Percentiles rank a stretch among this genome's conserved stretches.
phyloP scores from a whole-genome alignment of 2,113 vertebrate species.

The Dasyurus viverrinus region DNA sequence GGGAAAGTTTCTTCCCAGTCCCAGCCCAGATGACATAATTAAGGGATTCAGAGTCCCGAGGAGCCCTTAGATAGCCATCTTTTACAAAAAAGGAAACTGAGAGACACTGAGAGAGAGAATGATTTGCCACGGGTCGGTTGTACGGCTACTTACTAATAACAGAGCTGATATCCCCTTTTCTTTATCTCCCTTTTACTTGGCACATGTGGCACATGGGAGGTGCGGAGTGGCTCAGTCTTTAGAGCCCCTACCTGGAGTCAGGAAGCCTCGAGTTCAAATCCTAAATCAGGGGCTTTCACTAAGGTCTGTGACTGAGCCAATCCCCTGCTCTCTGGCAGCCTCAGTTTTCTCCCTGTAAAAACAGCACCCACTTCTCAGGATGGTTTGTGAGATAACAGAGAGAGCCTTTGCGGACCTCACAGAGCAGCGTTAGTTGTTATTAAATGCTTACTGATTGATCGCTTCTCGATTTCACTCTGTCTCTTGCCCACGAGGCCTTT shows the following conservation, averaged over 20 bases:
- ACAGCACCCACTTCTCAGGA: background rate
- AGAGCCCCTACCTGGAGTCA: background rate
- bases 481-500: background rate
- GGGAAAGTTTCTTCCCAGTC: background rate
- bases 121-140: background rate
- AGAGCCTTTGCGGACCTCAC: background rate
- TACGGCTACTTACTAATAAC: background rate
- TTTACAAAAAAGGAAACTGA: background rate
- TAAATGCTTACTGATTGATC: background rate
- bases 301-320: background rate
- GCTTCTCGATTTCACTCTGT: background rate
- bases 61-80: too few relatives aligned
- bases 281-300: background rate
- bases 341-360: background rate
- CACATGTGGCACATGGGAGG: background rate
- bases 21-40: background rate
- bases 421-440: background rate
- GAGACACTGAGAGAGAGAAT: background rate
- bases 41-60: background rate
- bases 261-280: background rate
- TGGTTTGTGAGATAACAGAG: background rate
- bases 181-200: background rate
- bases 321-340: background rate
- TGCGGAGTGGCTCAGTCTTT: background rate
- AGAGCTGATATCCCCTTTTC: background rate